A percentile compares a stretch with the other conserved stretches of the same genome.
Evolutionary conservation across 2,888 invertebrate species (phyloP).

Genomic region (Chymomyza amoena): DNA sequence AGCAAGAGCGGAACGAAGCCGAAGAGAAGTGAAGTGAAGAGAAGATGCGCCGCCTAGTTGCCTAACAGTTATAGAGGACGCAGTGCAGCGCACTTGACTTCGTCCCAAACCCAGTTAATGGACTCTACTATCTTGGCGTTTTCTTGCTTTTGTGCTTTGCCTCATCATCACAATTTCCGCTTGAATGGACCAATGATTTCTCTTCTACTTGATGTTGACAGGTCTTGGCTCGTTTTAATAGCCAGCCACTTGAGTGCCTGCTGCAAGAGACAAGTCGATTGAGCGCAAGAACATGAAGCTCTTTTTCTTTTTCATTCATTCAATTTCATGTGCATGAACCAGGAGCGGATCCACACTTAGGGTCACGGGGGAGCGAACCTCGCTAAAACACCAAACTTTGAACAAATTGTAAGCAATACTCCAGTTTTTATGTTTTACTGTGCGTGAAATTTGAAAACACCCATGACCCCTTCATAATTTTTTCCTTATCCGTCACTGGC

Average conservation of each 20-base stretch:
- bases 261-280: constrained; percentile 56
- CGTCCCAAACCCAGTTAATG: constrained; percentile 11
- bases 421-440: too few relatives aligned
- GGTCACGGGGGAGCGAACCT: too few relatives aligned
- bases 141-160: constrained; percentile 11
- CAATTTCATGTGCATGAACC: neutral
- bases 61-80: neutral
- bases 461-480: too few relatives aligned
- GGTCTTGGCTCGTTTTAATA: constrained; percentile 65
- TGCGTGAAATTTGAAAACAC: too few relatives aligned
- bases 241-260: constrained; percentile 25
- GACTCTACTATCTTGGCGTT: constrained; percentile 20
- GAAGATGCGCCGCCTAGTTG: neutral
- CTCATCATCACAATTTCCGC: constrained; percentile 50
- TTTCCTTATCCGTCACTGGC: too few relatives aligned
- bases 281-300: constrained; percentile 48
- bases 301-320: constrained; percentile 22
- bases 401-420: too few relatives aligned
- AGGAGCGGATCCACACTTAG: too few relatives aligned
- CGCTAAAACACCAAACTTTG: too few relatives aligned
- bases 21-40: neutral
- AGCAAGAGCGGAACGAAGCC: neutral
- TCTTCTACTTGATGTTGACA: constrained; percentile 54
- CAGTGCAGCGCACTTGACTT: neutral
- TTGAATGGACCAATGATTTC: constrained; percentile 57